Percentiles rank a stretch among this genome's conserved stretches.
These are phyloP conservation scores for Cyanoderma ruficeps DNA, from an alignment of 2,113 vertebrate genomes.

Conservation along the genomic window DNA sequence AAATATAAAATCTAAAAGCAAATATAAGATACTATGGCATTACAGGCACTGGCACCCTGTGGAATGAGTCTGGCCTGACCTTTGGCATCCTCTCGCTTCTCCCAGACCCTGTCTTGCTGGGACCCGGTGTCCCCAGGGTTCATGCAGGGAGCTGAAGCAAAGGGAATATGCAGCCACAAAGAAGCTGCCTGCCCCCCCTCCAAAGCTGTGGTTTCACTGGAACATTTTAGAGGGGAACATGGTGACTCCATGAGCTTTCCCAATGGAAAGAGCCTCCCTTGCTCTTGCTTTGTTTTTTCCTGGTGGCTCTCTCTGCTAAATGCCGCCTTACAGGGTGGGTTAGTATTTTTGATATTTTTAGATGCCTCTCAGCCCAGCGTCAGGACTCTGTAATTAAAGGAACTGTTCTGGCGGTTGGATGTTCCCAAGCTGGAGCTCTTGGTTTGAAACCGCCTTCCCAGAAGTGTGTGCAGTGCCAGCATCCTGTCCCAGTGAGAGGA, in stretches of 20 bases:
- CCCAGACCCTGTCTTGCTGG: rapidly evolving
- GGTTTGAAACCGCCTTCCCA: neutral
- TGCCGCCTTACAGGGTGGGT: neutral
- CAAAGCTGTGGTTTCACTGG: neutral
- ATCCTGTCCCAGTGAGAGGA: rapidly evolving
- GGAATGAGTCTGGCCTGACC: neutral
- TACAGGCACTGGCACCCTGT: neutral
- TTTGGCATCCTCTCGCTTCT: neutral
- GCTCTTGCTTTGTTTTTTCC: neutral
- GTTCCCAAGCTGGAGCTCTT: neutral
- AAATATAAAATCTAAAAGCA: neutral
- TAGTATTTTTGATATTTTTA: neutral
- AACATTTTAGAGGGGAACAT: neutral
- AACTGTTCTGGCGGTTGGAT: neutral
- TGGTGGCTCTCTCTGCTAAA: neutral
- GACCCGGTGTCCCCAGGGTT: rapidly evolving
- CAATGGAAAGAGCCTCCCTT: neutral
- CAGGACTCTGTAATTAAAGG: neutral
- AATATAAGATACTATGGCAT: neutral
- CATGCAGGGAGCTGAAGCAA: neutral
- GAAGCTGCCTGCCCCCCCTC: neutral
- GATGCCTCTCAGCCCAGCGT: neutral
- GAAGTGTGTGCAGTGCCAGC: rapidly evolving
- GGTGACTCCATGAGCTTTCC: neutral
- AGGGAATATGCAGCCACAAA: neutral